Percentiles rank a stretch among this genome's conserved stretches.
Evolutionary conservation across 2,113 vertebrate genomes (phyloP).

Genomic region (Myotis lucifugus): DNA sequence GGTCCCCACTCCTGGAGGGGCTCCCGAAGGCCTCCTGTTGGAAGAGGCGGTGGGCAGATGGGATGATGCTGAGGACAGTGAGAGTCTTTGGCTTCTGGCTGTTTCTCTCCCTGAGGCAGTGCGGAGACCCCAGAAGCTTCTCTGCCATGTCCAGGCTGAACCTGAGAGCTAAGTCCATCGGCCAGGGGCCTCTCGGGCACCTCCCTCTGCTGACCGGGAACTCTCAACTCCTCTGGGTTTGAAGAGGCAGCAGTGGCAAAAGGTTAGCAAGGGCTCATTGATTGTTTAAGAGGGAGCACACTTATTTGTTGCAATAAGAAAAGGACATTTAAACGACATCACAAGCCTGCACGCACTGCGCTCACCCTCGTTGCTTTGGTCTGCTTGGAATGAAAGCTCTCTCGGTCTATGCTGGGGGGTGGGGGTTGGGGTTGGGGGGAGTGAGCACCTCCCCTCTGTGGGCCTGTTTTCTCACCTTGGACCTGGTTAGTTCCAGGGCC

Average conservation of each 20-base stretch:
- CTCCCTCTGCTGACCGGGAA: conserved; percentile 16
- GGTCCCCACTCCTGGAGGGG: not conserved
- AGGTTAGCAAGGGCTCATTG: conserved; percentile 68
- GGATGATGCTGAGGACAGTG: not conserved
- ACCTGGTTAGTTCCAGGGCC: not conserved
- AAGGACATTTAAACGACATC: not conserved
- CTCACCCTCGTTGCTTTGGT: not conserved
- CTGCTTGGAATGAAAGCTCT: not conserved
- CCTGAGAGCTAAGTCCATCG: not conserved
- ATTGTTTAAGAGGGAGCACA: not conserved
- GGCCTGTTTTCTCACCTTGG: not conserved
- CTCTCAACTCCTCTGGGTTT: conserved; percentile 72
- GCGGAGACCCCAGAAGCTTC: conserved; percentile 39
- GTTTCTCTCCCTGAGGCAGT: not conserved
- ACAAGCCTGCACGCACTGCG: rapidly evolving
- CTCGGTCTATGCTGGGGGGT: not conserved
- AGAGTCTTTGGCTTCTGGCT: not conserved
- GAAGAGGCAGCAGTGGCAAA: conserved; percentile 66
- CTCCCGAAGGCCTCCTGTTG: not conserved
- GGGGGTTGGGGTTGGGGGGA: no score
- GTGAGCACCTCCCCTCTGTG: not conserved
- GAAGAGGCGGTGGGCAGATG: not conserved
- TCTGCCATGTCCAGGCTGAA: not conserved
- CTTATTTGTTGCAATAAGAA: not conserved
- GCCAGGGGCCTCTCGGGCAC: conserved; percentile 13